phyloP scores from a whole-genome alignment of 2,888 invertebrate genomes.

The Scaptomyza flava region DNA sequence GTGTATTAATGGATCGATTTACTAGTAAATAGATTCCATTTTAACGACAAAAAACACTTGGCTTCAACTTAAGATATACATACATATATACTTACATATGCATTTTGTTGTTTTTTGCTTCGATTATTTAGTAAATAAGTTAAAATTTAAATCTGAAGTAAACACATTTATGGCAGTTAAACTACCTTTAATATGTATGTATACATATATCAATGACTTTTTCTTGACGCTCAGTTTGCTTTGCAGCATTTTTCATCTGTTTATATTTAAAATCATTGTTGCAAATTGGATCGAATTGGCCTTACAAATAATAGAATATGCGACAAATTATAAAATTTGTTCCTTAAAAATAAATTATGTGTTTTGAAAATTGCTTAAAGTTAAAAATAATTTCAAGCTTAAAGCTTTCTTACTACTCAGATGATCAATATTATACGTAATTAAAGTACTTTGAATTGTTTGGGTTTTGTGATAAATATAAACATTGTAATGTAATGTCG shows the following conservation, averaged over 20 bases:
- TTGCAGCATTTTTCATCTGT: neutral
- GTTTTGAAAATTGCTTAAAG: too few species aligned
- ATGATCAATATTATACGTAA: neutral
- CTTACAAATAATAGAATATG: neutral
- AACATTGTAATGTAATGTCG: too few species aligned
- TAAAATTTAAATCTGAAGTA: constrained; percentile 18
- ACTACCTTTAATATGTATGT: constrained; percentile 23
- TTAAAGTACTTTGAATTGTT: neutral
- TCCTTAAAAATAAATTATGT: too few species aligned
- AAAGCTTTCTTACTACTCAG: neutral
- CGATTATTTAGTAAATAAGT: constrained; percentile 50
- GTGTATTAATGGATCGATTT: constrained; percentile 15
- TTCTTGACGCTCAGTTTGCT: neutral
- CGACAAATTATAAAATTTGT: too few species aligned
- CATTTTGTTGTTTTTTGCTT: constrained; percentile 47
- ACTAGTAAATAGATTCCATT: constrained; percentile 6
- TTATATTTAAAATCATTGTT: neutral
- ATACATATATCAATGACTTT: neutral
- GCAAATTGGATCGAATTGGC: neutral
- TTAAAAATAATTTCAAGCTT: neutral
- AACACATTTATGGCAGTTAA: constrained; percentile 39
- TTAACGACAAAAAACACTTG: constrained; percentile 19
- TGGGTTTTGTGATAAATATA: constrained; percentile 17
- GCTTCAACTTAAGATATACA: constrained; percentile 42
- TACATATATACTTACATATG: constrained; percentile 17